A percentile compares a stretch with the other conserved stretches of the same genome.
Conservation (phyloP, 2,888 invertebrate genomes). For the Cerastis leucographa region DNA sequence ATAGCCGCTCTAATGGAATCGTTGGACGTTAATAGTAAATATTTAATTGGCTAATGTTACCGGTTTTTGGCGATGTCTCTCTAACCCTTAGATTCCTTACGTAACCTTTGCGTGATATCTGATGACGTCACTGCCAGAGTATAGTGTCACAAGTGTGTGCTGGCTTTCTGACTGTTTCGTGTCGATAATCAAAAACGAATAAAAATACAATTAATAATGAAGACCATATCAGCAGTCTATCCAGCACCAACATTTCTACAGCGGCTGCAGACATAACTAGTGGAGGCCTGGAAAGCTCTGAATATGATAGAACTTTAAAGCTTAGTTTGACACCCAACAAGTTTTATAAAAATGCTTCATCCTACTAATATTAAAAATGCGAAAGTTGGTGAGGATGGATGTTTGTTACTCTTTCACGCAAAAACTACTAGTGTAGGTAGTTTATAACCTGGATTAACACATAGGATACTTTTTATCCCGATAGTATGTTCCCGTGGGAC, state of each 20-base stretch:
- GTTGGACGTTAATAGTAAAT: constrained; percentile 74
- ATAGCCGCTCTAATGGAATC: constrained; percentile 76
- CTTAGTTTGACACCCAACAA: not conserved
- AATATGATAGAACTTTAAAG: not conserved
- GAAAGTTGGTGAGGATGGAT: too few species aligned
- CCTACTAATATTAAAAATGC: too few species aligned
- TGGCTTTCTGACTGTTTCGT: not conserved
- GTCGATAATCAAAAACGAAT: constrained; percentile 10
- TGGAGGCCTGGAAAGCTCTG: too few species aligned
- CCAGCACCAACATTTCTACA: not conserved
- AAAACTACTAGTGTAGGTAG: too few species aligned
- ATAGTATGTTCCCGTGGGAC: too few species aligned
- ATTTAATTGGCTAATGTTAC: constrained; percentile 78
- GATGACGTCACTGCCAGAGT: constrained; percentile 48
- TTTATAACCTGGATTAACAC: too few species aligned
- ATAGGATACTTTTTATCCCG: too few species aligned
- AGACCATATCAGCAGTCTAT: not conserved
- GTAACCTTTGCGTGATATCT: constrained; percentile 50
- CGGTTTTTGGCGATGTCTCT: constrained; percentile 72
- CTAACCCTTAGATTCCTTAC: constrained; percentile 62
- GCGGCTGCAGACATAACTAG: not conserved
- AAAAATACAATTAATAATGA: not conserved
- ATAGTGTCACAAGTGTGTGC: not conserved
- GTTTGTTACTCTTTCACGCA: too few species aligned
- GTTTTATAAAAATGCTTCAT: too few species aligned